phyloP scores from a whole-genome alignment of 2,113 vertebrate species.

The Sylvia atricapilla region DNA sequence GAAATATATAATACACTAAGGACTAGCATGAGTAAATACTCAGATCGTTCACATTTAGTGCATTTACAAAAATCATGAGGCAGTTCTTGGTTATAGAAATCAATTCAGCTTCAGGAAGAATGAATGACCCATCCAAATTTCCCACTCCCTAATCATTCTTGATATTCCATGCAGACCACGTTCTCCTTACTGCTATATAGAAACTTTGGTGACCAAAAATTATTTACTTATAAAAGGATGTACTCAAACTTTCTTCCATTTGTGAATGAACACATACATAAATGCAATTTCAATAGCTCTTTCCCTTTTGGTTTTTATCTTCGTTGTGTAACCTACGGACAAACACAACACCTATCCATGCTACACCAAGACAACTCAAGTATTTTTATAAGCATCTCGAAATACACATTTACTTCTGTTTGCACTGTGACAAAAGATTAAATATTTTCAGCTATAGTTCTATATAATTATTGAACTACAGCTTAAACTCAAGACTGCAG shows the following conservation, averaged over 20 bases:
- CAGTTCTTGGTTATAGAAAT: neutral
- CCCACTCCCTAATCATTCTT: neutral
- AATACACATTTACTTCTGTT: neutral
- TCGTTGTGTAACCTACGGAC: neutral
- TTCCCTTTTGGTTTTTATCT: neutral
- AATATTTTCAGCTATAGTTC: neutral
- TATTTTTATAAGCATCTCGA: neutral
- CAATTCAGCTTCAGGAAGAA: neutral
- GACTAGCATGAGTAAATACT: neutral
- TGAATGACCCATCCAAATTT: neutral
- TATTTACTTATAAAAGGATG: neutral
- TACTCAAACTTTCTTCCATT: neutral
- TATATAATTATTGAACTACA: neutral
- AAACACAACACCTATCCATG: neutral
- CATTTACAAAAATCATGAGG: neutral
- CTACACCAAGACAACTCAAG: neutral
- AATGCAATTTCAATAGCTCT: neutral
- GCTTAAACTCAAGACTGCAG: neutral
- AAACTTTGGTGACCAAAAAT: neutral
- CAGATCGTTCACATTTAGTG: neutral
- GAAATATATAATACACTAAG: neutral
- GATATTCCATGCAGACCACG: neutral
- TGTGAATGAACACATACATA: neutral
- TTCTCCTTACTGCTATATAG: neutral
- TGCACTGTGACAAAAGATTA: neutral